Base-by-base conservation (phyloP, 1,140 invertebrate species). In the Hydropsyche tenuis region DNA sequence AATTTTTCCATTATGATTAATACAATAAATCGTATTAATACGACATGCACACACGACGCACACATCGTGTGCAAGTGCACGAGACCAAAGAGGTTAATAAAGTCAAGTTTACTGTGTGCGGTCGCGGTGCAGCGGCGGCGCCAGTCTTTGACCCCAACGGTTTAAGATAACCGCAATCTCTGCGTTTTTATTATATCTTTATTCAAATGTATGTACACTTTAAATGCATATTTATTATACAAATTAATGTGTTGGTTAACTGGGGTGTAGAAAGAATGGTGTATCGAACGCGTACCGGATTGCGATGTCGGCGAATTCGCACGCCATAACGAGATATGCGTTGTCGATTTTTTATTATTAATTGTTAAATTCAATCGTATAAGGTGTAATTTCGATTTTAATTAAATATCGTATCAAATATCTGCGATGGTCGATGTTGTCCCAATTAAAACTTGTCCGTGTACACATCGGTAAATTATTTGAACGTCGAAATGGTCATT, bases 231-330 rank as follows among this genome's bases (percentile, higher is more conserved):
- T 51, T 51, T 51, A 9, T 51, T 51, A 11, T 51, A 4, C 46
- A 6, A 11, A 9, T 51, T 7, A 11, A 16, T 6, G 6, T 51
- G 6, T 3, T 51, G 4, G 6, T 16, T 51, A 11, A 11, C 12
- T 43, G 12, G 16, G 7, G 3, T 51, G 7, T 11, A 11, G 6
- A 51, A 4, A 51, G 16, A 20, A 18, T 18, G 20, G 1, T 4
- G 51, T 56, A 56, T 56, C 51, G 18, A 18, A 56, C 22, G 46
- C 46, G 16, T 7, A 51, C 46, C 46, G 46, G 20, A 56, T 20
- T 56, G 22, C 22, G 4, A 48, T 43, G 37, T 43, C 12, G 37
- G 37, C 12, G 37, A 43, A 12, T 43, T 43, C 37, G n/a, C 46
- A 51, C 46, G 46, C 46, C 4, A 51, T n/a, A n/a, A n/a, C n/a